Evolutionary conservation across 2,797 vertebrate genomes (phyloP).

Genomic region (Neoniphon sammara): DNA sequence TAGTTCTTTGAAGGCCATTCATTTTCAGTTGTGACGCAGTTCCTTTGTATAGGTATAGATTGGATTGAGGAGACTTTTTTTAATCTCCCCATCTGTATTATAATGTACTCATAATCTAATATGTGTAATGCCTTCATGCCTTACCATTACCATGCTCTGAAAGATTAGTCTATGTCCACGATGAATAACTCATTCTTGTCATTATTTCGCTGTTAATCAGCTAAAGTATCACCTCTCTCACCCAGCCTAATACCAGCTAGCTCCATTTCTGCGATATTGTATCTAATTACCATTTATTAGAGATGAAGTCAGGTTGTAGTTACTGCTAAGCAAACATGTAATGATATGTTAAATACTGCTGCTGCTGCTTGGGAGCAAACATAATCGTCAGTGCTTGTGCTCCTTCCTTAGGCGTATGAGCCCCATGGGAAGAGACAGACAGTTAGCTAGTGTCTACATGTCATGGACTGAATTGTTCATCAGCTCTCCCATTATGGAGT

Average conservation of each 20-base stretch:
- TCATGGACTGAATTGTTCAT: constrained; percentile 1
- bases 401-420: not conserved
- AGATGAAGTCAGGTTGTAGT: constrained; percentile 29
- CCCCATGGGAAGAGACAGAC: constrained; percentile 10
- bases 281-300: constrained; percentile 44
- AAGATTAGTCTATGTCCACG: not conserved
- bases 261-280: not conserved
- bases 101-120: not conserved
- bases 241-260: not conserved
- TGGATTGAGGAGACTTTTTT: not conserved
- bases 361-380: constrained; percentile 32
- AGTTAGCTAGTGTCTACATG: not conserved
- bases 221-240: not conserved
- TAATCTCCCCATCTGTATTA: not conserved
- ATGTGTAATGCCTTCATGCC: not conserved
- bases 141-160: not conserved
- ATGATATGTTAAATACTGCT: constrained; percentile 46
- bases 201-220: constrained; percentile 10
- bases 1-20: constrained; percentile 37
- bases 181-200: not conserved
- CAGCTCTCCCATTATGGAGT: too few relatives aligned
- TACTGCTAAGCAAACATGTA: constrained; percentile 28
- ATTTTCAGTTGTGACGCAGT: constrained; percentile 30
- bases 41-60: constrained; percentile 9
- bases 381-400: constrained; percentile 10